Percentiles rank a stretch among this genome's conserved stretches.
Conservation (phyloP, 1,140 invertebrate species). For the Drosophila pachea region DNA sequence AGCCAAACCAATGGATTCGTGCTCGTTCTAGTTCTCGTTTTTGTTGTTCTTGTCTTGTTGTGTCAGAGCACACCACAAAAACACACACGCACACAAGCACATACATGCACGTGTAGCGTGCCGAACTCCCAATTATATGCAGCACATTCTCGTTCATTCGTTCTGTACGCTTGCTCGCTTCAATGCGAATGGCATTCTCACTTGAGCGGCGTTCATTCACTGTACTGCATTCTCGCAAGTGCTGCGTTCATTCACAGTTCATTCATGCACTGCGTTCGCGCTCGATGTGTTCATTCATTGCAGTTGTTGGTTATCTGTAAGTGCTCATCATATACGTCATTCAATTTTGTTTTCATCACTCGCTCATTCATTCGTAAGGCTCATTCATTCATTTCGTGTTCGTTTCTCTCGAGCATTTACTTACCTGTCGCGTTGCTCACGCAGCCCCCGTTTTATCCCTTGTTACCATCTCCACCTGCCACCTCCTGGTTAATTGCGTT, state of each 20-base stretch:
- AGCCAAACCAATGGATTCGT: constrained; percentile 15
- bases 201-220: neutral
- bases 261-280: neutral
- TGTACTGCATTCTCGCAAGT: neutral
- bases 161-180: neutral
- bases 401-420: constrained; percentile 16
- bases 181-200: neutral
- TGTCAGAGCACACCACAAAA: constrained; percentile 25
- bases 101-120: constrained; percentile 5
- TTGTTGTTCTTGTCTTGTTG: constrained; percentile 35
- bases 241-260: neutral
- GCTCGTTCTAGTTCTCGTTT: constrained; percentile 42
- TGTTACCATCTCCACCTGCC: neutral
- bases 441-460: neutral
- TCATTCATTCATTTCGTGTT: constrained; percentile 17
- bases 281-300: neutral
- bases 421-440: constrained; percentile 26
- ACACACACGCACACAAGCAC: neutral
- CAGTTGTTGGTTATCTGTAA: too few species aligned
- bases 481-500: neutral
- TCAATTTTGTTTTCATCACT: neutral
- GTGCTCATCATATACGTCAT: neutral
- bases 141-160: neutral
- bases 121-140: too few species aligned
- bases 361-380: neutral